phyloP scores from a whole-genome alignment of 2,797 vertebrate species.

The Nothura maculosa region DNA sequence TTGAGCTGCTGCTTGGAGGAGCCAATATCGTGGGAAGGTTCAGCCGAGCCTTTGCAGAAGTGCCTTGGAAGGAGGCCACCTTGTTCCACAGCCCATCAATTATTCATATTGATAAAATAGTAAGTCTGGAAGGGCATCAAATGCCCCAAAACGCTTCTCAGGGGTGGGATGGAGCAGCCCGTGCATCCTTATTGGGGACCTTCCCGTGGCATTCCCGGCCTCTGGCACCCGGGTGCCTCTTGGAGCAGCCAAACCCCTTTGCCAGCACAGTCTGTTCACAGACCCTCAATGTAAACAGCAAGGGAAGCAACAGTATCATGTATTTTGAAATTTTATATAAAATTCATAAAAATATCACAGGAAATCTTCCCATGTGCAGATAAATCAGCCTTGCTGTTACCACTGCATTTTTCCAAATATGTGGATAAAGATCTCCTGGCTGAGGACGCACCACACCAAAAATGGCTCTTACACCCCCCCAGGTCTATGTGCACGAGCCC shows the following conservation, averaged over 20 bases:
- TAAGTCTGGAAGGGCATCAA: slow-evolving; percentile 72
- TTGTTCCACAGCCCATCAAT: slow-evolving; percentile 81
- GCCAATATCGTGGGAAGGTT: slow-evolving; percentile 79
- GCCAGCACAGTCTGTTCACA: slow-evolving; percentile 49
- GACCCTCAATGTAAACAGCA: slow-evolving; percentile 72
- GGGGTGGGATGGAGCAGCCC: not conserved
- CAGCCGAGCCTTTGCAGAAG: slow-evolving; percentile 79
- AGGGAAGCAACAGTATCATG: slow-evolving; percentile 54
- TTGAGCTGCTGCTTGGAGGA: slow-evolving; percentile 73
- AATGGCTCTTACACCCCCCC: not conserved
- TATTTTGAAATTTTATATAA: not conserved
- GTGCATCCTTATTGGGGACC: no score
- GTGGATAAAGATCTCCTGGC: not conserved
- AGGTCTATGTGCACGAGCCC: not conserved
- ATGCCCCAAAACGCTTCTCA: slow-evolving; percentile 5
- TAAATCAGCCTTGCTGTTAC: not conserved
- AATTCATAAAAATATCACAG: no score
- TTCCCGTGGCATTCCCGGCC: no score
- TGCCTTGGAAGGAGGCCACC: slow-evolving; percentile 79
- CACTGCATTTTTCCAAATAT: not conserved
- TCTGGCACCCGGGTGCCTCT: not conserved
- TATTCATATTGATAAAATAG: slow-evolving; percentile 86
- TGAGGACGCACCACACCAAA: not conserved
- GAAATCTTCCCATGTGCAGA: not conserved
- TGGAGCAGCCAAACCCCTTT: not conserved